Conservation (phyloP, 2,888 invertebrate genomes). For the Pheosia tremula region DNA sequence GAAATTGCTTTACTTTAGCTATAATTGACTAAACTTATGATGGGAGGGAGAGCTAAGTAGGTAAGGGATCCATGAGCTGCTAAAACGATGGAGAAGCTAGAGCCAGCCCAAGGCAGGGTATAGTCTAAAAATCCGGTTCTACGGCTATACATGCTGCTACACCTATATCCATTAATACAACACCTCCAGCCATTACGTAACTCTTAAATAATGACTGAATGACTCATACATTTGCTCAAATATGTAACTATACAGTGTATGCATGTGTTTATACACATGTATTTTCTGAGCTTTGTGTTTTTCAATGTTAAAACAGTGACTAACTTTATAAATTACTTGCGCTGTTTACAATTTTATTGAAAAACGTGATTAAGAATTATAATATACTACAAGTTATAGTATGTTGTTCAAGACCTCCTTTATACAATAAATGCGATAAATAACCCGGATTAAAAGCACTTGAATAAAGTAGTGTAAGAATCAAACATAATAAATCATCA, state of each 20-base stretch:
- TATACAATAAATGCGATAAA: too few relatives aligned
- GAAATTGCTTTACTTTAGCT: too few relatives aligned
- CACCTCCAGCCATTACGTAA: conserved; percentile 26
- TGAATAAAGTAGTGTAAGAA: too few relatives aligned
- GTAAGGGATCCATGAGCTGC: too few relatives aligned
- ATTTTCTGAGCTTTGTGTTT: neutral
- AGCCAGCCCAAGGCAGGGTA: neutral
- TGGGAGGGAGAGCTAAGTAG: too few relatives aligned
- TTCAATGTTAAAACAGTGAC: conserved; percentile 8
- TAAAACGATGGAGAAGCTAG: too few relatives aligned
- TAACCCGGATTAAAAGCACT: too few relatives aligned
- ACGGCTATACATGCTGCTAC: neutral
- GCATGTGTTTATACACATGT: conserved; percentile 2
- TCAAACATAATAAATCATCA: too few relatives aligned
- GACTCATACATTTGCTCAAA: conserved; percentile 33
- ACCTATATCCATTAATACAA: neutral
- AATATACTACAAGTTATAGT: neutral
- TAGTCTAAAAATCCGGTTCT: neutral
- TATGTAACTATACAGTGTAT: conserved; percentile 7
- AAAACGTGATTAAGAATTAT: neutral
- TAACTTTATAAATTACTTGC: conserved; percentile 3
- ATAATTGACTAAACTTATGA: too few relatives aligned
- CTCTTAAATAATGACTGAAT: conserved; percentile 30
- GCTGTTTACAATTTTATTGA: neutral
- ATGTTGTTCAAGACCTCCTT: neutral